Base-by-base conservation (phyloP, 2,797 vertebrate species). In the Rhinella marina region DNA sequence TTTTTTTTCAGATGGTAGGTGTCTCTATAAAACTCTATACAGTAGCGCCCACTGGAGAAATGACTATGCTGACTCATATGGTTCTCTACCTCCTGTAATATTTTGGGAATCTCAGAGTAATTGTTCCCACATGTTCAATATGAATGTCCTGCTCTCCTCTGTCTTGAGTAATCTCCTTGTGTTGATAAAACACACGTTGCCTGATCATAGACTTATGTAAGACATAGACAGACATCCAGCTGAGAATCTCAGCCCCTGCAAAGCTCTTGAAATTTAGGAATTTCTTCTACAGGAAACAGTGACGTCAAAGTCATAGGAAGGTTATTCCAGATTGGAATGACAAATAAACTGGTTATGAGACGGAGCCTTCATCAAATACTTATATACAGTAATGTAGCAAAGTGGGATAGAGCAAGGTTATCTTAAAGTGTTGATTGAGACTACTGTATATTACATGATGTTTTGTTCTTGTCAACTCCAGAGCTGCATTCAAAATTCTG, bases 41-140 rank as follows among this genome's bases (percentile, higher is more conserved):
- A 14, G 12, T 25, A 68, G 25, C 25, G 16, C 25, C 62, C n/a
- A 25, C 62, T 25, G 23, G n/a, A 25, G 13, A 25, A 10, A 66
- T 4, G 23, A 25, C 23, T 12, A n/a, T n/a, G 3, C 3, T 17
- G 19, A 23, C 19, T 62, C 23, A 13, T 25, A 59, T 2, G 62
- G 19, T 4, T 12, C 41, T 78, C n/a, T 19, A 14, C 50, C 75
- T 62, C 50, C 48, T 48, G 62, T 50, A 14, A 21, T 41, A 72
- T 70, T 70, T 70, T 27, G 23, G 77, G 48, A 66, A 66, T 59
- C 21, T 52, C 8, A 11, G 52, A 27, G 21, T 81, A 80, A 86
- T 81, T 86, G 50, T 41, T 86, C 77, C 77, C 85, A 86, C 62
- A 72, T 86, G 77, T 70, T 70, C 0, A 27, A 59, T 72, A 29